These are phyloP conservation scores for Neoascia interrupta DNA, from an alignment of 2,888 invertebrate genomes.

Conservation along the genomic window DNA sequence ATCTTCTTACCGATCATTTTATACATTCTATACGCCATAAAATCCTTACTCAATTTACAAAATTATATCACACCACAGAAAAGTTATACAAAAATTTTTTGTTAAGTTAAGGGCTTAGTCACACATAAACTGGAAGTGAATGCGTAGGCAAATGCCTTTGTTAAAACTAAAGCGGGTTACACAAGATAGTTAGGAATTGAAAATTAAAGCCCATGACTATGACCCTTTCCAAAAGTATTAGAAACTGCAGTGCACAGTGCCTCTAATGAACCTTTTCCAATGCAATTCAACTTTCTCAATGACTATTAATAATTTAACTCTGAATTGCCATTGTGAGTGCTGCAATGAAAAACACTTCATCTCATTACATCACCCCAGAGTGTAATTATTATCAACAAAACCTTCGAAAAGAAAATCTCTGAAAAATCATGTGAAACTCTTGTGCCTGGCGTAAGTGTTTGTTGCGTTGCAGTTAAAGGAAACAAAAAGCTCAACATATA, in stretches of 20 bases:
- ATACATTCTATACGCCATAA: too few species aligned
- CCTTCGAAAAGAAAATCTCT: slow-evolving; percentile 1
- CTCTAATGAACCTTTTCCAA: slow-evolving; percentile 1
- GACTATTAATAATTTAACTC: slow-evolving; percentile 24
- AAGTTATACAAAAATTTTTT: too few species aligned
- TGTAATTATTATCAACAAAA: slow-evolving; percentile 2
- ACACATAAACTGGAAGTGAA: too few species aligned
- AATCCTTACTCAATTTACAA: too few species aligned
- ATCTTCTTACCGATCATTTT: too few species aligned
- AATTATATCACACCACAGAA: too few species aligned
- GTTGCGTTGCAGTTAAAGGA: not conserved
- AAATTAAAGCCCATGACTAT: too few species aligned
- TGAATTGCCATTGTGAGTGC: slow-evolving; percentile 20
- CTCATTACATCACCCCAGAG: slow-evolving; percentile 3
- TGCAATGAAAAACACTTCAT: slow-evolving; percentile 2
- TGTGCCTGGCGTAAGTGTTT: not conserved
- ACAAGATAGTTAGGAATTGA: too few species aligned
- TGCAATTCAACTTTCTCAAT: slow-evolving; percentile 38
- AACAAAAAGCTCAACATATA: not conserved
- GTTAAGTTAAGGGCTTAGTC: too few species aligned
- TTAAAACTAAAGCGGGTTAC: too few species aligned
- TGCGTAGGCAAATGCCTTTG: too few species aligned
- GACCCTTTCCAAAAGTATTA: slow-evolving; percentile 2
- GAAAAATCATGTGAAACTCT: slow-evolving; percentile 17
- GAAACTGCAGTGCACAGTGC: not conserved